Evolutionary conservation across 2,113 vertebrate species (phyloP).

Genomic region (Spermophilus dauricus): DNA sequence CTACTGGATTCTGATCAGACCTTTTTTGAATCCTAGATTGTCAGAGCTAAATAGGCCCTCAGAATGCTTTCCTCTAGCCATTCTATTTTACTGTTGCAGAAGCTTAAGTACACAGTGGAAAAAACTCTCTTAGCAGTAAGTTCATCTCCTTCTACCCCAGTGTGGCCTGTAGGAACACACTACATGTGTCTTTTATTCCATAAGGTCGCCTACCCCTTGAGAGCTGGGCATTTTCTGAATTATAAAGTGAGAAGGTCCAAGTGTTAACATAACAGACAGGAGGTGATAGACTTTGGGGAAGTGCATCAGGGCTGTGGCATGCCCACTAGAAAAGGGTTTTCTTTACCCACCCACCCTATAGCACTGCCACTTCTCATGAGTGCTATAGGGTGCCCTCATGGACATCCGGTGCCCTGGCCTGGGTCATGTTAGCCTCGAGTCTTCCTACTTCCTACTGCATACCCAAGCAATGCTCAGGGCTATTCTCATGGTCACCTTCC

Average conservation of each 20-base stretch:
- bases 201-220: accelerated
- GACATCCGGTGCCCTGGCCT: too few relatives aligned
- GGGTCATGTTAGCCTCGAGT: accelerated
- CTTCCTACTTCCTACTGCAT: too few relatives aligned
- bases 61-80: accelerated
- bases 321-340: accelerated
- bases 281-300: accelerated
- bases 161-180: accelerated
- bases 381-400: accelerated
- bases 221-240: accelerated
- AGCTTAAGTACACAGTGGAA: not conserved
- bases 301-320: accelerated
- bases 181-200: accelerated
- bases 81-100: accelerated
- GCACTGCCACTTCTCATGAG: accelerated
- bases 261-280: too few relatives aligned
- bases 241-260: accelerated
- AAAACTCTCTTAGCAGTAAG: accelerated
- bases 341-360: not conserved
- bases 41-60: not conserved
- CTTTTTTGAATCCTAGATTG: not conserved
- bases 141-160: accelerated
- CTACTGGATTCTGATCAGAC: not conserved
- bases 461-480: accelerated
- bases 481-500: not conserved